Conservation (phyloP, 2,113 vertebrate species). For the Macquaria australasica region DNA sequence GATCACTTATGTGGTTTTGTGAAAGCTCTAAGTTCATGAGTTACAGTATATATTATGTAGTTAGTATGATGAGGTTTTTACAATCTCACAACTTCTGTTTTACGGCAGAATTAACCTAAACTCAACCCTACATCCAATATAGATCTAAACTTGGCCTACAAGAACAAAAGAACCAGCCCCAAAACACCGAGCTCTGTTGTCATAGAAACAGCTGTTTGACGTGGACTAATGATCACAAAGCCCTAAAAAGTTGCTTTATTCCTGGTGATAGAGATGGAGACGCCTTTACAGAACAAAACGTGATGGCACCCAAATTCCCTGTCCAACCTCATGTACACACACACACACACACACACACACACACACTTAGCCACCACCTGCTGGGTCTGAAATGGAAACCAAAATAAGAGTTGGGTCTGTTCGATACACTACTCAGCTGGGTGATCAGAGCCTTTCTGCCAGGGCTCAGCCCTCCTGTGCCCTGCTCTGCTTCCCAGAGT, state of each 20-base stretch:
- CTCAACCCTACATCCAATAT: background rate
- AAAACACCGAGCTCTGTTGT: slow-evolving; percentile 35
- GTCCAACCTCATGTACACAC: background rate
- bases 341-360: background rate
- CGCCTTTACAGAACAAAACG: background rate
- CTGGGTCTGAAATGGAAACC: slow-evolving; percentile 60
- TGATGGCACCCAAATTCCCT: background rate
- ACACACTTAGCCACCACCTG: slow-evolving; percentile 8
- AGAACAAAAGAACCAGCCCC: background rate
- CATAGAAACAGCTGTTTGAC: slow-evolving; percentile 66
- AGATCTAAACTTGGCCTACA: background rate
- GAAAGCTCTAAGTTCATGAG: no score
- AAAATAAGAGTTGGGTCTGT: slow-evolving; percentile 35
- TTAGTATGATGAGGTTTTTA: background rate
- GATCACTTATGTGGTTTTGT: no score
- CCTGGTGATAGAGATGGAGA: background rate
- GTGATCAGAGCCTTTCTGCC: slow-evolving; percentile 19
- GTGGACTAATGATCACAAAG: slow-evolving; percentile 20
- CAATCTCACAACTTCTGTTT: background rate
- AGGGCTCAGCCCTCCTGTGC: background rate
- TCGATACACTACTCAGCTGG: slow-evolving; percentile 14
- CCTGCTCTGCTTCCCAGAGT: slow-evolving; percentile 16
- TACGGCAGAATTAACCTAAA: background rate
- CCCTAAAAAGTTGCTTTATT: slow-evolving; percentile 38
- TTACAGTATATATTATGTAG: no score